A percentile compares a stretch with the other conserved stretches of the same genome.
Evolutionary conservation across 2,113 vertebrate species (phyloP).

Genomic region (Thymallus thymallus): DNA sequence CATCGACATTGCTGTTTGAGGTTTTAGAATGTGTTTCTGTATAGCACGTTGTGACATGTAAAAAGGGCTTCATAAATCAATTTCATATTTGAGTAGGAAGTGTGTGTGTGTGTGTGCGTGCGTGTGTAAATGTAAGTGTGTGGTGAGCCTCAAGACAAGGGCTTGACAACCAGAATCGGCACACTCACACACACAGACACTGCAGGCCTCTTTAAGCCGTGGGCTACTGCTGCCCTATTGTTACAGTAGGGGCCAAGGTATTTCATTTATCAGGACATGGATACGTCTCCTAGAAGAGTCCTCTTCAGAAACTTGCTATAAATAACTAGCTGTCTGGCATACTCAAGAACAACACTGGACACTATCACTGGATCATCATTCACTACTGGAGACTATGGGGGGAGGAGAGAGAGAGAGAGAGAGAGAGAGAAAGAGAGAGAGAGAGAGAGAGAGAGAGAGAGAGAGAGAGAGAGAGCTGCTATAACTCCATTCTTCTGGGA

Average conservation of each 20-base stretch:
- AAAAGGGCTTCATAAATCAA: too few relatives aligned
- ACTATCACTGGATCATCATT: constrained; percentile 24
- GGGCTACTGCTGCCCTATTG: constrained; percentile 45
- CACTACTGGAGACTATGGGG: neutral
- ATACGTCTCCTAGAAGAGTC: constrained; percentile 56
- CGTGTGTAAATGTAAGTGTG: constrained; percentile 52
- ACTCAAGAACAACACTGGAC: constrained; percentile 5
- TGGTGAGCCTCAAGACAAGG: neutral
- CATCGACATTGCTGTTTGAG: too few relatives aligned
- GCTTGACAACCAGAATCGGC: constrained; percentile 24
- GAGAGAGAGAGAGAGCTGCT: too few relatives aligned
- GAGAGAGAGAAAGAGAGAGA: too few relatives aligned
- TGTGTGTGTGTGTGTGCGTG: constrained; percentile 3
- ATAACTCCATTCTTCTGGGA: too few relatives aligned
- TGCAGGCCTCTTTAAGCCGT: constrained; percentile 36
- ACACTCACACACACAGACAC: neutral
- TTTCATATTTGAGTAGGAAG: too few relatives aligned
- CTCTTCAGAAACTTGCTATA: constrained; percentile 57
- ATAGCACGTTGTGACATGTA: too few relatives aligned
- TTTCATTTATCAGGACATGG: constrained; percentile 67
- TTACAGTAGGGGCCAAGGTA: constrained; percentile 51
- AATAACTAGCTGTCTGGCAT: constrained; percentile 25
- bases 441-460: too few relatives aligned
- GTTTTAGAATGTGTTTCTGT: too few relatives aligned
- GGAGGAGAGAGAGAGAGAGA: neutral